Evolutionary conservation across 2,888 invertebrate genomes (phyloP), one percentile per base, ranked within the genome.

Genomic region (Drosophila recens): DNA sequence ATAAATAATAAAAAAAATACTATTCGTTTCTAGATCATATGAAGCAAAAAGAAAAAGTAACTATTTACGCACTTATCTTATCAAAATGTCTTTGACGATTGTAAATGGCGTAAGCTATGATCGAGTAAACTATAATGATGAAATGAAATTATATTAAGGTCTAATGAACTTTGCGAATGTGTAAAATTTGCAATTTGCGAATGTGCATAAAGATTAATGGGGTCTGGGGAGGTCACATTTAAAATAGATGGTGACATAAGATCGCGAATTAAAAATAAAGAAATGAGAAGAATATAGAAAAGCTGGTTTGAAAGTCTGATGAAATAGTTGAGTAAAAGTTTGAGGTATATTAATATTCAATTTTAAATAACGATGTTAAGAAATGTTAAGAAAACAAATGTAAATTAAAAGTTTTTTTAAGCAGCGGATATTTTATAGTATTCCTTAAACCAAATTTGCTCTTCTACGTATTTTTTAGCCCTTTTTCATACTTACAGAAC

Each of bases 1-100:
- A 72, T 72, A 67, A 71, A 71, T 76, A 68, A 79, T n/a, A 72
- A 70, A 57, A 42, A 59, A 56, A 51, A 69, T 46, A 63, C 56
- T 81, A 71, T 48, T 23, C 20, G 27, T 64, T 56, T 68, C 63
- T 61, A 69, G 57, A 66, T 61, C 58, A 67, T n/a, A 51, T 20
- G 20, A 27, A 42, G 43, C 6, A 52, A 48, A 27, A 42, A 56
- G 46, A 33, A 58, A 43, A 58, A 42, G 15, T 11, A 11, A 48
- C 38, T 53, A 13, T 54, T 27, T 38, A 23, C 38, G 20, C 17
- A 8, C 46, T 56, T 79, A 74, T 78, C 79, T 78, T 63, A 78
- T 78, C 77, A 17, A 17, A 23, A 27, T 54, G 48, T 51, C 23
- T 33, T 46, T 34, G 42, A 30, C 46, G 36, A 49, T 6, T 49